phyloP scores from a whole-genome alignment of 2,113 vertebrate species.

The Scytalopus superciliaris region DNA sequence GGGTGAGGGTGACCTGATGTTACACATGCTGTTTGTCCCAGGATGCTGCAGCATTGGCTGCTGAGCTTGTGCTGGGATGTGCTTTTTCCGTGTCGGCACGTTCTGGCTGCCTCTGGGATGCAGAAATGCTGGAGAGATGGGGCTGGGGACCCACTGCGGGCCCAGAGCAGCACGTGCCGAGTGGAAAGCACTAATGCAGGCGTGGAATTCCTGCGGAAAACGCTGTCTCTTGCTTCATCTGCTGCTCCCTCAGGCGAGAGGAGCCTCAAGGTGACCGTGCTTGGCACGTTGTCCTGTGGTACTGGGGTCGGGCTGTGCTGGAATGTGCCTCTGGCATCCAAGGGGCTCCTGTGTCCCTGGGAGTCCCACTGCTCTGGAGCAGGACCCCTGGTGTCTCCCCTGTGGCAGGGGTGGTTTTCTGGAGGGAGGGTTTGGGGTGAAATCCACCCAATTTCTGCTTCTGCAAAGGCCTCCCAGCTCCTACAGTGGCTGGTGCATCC shows the following conservation, averaged over 20 bases:
- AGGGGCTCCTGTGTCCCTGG: not conserved
- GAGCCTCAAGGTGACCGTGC: not conserved
- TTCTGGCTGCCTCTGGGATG: not conserved
- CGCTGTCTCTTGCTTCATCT: not conserved
- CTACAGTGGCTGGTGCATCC: not conserved
- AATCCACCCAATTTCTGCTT: not conserved
- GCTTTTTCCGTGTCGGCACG: accelerated
- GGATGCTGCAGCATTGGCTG: not conserved
- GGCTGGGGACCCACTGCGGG: not conserved
- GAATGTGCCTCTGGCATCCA: too few relatives aligned
- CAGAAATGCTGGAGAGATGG: accelerated
- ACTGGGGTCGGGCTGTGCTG: not conserved
- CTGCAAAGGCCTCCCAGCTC: accelerated
- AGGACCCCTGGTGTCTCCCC: accelerated
- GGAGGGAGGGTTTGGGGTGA: not conserved
- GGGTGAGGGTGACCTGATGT: accelerated
- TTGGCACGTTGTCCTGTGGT: accelerated
- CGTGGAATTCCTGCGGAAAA: not conserved
- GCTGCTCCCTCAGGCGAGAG: not conserved
- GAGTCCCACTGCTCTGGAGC: not conserved
- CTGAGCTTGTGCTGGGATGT: accelerated
- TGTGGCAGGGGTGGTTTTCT: not conserved
- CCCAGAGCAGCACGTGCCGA: accelerated
- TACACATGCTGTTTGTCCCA: accelerated
- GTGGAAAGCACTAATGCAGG: not conserved